Conservation (phyloP, 2,888 invertebrate genomes). For the Agapetus fuscipes region DNA sequence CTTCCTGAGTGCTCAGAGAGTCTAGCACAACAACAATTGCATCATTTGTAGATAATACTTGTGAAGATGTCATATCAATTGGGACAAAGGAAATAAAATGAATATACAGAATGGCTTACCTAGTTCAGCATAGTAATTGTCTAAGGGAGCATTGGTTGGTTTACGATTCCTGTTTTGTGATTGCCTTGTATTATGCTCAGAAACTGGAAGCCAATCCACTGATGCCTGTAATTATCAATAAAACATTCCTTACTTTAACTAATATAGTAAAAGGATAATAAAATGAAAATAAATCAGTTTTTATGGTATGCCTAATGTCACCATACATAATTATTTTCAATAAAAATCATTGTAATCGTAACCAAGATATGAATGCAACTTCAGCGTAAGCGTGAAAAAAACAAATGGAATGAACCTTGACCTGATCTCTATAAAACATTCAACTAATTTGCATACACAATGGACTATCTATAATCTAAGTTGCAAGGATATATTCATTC, state of each 20-base stretch:
- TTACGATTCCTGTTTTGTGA: constrained; percentile 42
- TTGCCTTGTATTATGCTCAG: constrained; percentile 40
- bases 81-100: too few species aligned
- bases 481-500: too few species aligned
- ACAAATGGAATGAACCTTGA: too few species aligned
- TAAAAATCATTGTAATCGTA: too few species aligned
- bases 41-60: too few species aligned
- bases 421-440: neutral
- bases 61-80: too few species aligned
- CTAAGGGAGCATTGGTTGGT: constrained; percentile 34
- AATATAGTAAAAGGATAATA: neutral
- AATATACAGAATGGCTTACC: constrained; percentile 29
- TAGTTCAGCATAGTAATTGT: constrained; percentile 41
- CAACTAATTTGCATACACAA: neutral
- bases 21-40: constrained; percentile 37
- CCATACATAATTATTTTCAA: too few species aligned
- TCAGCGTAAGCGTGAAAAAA: too few species aligned
- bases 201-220: constrained; percentile 45
- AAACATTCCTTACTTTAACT: neutral
- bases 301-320: too few species aligned
- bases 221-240: constrained; percentile 31
- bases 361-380: too few species aligned
- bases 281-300: neutral
- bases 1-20: constrained; percentile 38
- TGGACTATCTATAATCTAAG: too few species aligned